Base-by-base conservation (phyloP, 2,888 invertebrate genomes). In the Thera obeliscata region DNA sequence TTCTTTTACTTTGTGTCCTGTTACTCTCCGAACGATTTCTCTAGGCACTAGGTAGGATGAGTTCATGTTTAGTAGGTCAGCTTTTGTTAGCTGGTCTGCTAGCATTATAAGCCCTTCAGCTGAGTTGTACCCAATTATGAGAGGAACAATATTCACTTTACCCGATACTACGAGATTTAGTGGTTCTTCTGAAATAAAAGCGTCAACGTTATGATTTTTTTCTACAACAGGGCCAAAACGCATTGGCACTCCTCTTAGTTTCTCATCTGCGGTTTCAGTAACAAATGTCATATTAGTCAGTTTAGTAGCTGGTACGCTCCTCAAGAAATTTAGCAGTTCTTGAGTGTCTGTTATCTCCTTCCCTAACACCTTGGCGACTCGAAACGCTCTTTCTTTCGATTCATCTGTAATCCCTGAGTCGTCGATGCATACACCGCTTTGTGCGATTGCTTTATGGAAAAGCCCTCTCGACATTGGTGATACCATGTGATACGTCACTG, bases 401-500 rank as follows among this genome's bases (percentile, higher is more conserved):
- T 77, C 74, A 55, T 74, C 77, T 0, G 77, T 83, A 4, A 75
- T 70, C 1, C 85, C 74, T 86, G 89, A 90, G 64, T 88, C 86
- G 35, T 79, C 76, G n/a, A 86, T 73, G 55, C 83, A 82, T 0
- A 84, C 80, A 0, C 91, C 92, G 72, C 91, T 91, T 75, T 91
- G 88, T 7, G 83, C 81, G 70, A 92, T 91, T 0, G 84, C 90
- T 77, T 84, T 86, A 65, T 90, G 82, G 62, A 92, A 92, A 35
- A 93, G 73, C 8, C 88, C 90, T 76, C 77, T 74, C 0, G 93
- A 90, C 83, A 89, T 84, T 0, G 89, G 87, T 2, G 92, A 91
- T 8, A 91, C 67, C 81, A 93, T 78, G 50, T 93, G 89, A 61
- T 83, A 85, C 0, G 88, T 89, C 0, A 87, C 88, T 8, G 88